phyloP scores from a whole-genome alignment of 2,888 invertebrate genomes.

The Eilema depressum region DNA sequence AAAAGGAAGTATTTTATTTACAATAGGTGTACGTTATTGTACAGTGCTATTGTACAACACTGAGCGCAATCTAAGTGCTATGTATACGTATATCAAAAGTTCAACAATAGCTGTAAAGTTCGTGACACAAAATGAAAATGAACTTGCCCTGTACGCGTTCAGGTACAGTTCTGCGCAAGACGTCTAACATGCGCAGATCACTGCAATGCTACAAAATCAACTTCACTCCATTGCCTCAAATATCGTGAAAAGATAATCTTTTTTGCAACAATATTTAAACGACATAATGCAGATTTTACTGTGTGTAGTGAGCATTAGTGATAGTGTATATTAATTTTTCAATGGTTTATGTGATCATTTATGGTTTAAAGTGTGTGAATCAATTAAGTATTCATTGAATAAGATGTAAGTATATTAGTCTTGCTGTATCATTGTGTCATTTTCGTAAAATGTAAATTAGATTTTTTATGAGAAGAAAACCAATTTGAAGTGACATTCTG shows the following conservation, averaged over 20 bases:
- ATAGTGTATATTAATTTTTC: conserved; percentile 60
- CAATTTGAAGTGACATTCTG: neutral
- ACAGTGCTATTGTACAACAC: conserved; percentile 28
- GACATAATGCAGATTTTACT: conserved; percentile 63
- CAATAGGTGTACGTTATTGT: conserved; percentile 33
- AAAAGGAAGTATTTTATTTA: conserved; percentile 57
- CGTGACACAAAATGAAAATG: conserved; percentile 76
- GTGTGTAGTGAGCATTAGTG: conserved; percentile 50
- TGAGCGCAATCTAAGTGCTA: conserved; percentile 17
- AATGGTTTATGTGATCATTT: conserved; percentile 57
- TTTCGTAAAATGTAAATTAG: conserved; percentile 25
- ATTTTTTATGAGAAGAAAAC: neutral
- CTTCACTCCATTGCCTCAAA: conserved; percentile 71
- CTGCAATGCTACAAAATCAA: conserved; percentile 84
- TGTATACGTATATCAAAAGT: conserved; percentile 28
- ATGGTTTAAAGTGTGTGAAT: conserved; percentile 48
- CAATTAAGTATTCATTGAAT: conserved; percentile 54
- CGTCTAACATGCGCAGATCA: conserved; percentile 81
- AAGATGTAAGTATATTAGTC: conserved; percentile 52
- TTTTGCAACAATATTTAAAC: conserved; percentile 57
- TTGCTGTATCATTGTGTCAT: conserved; percentile 38
- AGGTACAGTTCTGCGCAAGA: conserved; percentile 76
- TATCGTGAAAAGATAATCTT: conserved; percentile 68
- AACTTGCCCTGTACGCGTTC: conserved; percentile 56
- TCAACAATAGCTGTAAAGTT: conserved; percentile 61